Base-by-base conservation (phyloP, 2,797 vertebrate genomes). In the Petrocephalus schoutedeni region DNA sequence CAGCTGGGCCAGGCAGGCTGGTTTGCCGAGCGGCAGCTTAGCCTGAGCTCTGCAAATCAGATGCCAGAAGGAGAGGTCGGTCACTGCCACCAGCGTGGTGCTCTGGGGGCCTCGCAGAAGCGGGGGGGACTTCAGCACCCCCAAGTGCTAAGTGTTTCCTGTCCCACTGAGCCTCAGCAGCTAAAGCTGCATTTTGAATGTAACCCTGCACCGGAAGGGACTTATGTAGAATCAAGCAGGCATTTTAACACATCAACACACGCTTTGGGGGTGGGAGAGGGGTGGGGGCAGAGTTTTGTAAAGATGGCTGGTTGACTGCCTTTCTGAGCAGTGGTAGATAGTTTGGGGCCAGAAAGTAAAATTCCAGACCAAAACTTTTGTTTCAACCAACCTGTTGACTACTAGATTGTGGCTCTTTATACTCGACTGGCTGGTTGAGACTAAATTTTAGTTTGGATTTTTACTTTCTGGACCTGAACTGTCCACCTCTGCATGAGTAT, bases 21-120 rank as follows among this genome's bases (percentile, higher is more conserved):
- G 96, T 89, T 98, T 99, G 85, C 95, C 94, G 0, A 97, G 96
- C 90, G 96, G 96, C 93, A 97, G 97, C 53, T 96, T 91, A n/a
- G 96, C 94, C 19, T 96, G 94, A 92, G 97, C 96, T 91, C 93
- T 96, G 1, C 1, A 74, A 91, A 64, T 77, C 53, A 89, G 5
- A 87, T 41, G 61, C 14, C n/a, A 53, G 2, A 85, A 5, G 9
- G 16, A 23, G 16, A 2, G 4, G 9, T 56, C 10, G 8, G 45
- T 41, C 71, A 83, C 19, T 45, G 9, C 14, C 49, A 83, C 45
- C n/a, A 28, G 32, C 28, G 28, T 32, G 54, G 12, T 2, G 12
- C 84, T 85, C 23, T 23, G 53, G 84, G 56, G 16, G 6, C 54
- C 36, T 41, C 16, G 0, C 32, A 45, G 71, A 77, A 45, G 23